A percentile compares a stretch with the other conserved stretches of the same genome.
Conservation (phyloP, 2,113 vertebrate species). For the Chaetorhynchus papuensis region DNA sequence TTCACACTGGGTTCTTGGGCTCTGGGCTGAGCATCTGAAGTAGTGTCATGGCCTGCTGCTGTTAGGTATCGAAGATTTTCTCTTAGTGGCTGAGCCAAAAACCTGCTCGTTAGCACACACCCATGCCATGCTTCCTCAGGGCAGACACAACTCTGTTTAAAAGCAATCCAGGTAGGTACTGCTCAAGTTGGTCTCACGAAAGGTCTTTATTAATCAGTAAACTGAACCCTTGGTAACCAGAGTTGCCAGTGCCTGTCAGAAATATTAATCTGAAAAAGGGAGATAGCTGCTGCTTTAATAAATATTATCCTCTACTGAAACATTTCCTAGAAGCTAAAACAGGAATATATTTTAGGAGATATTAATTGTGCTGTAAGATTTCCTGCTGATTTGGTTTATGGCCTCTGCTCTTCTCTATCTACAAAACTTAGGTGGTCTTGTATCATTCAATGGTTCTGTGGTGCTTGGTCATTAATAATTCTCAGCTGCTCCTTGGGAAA, state of each 20-base stretch:
- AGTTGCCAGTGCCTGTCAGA: background rate
- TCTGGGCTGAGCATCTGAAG: background rate
- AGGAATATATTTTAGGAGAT: background rate
- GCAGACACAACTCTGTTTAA: background rate
- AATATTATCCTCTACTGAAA: background rate
- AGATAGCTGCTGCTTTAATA: background rate
- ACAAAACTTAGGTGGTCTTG: background rate
- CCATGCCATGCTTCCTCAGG: background rate
- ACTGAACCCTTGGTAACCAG: background rate
- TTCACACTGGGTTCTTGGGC: rapidly evolving
- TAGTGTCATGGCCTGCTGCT: background rate
- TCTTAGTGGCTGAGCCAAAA: background rate
- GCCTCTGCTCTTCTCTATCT: background rate
- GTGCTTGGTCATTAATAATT: background rate
- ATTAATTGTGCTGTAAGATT: background rate
- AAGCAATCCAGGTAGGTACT: background rate
- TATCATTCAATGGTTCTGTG: background rate
- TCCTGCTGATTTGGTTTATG: background rate
- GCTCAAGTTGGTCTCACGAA: background rate
- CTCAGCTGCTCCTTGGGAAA: background rate
- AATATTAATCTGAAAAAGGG: background rate
- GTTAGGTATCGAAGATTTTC: background rate
- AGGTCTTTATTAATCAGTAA: background rate
- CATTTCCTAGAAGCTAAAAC: background rate
- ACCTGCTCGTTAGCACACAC: background rate